phyloP scores from a whole-genome alignment of 2,888 invertebrate species.

The Drosophila suboccidentalis region DNA sequence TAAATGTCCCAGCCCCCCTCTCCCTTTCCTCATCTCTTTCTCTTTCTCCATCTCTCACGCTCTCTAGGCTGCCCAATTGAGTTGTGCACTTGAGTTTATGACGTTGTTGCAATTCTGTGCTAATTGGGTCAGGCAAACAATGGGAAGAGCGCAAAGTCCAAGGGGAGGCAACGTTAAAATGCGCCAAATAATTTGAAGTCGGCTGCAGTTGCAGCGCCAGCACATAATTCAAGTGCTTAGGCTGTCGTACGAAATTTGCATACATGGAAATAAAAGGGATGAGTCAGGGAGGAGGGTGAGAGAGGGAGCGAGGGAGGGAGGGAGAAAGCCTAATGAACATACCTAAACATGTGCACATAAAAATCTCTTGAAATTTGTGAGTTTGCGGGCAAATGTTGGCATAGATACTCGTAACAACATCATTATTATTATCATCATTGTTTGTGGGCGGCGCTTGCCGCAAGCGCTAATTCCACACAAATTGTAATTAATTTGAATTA shows the following conservation, averaged over 20 bases:
- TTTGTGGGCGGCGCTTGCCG: constrained; percentile 56
- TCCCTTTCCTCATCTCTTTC: background rate
- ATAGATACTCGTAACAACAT: constrained; percentile 21
- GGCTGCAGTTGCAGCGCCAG: constrained; percentile 21
- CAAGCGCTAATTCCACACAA: constrained; percentile 80
- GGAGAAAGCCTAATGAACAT: constrained; percentile 16
- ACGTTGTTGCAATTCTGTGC: constrained; percentile 63
- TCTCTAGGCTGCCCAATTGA: constrained; percentile 29
- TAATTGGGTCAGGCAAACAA: constrained; percentile 78
- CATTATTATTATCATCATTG: constrained; percentile 29
- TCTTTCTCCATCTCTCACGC: background rate
- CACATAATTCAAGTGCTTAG: constrained; percentile 44
- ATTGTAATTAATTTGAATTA: constrained; percentile 83
- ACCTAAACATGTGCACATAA: constrained; percentile 38
- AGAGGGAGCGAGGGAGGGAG: background rate
- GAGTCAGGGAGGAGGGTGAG: too few relatives aligned
- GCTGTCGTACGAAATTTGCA: constrained; percentile 39
- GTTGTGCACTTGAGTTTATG: constrained; percentile 73
- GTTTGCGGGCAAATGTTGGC: constrained; percentile 38
- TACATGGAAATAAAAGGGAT: constrained; percentile 28
- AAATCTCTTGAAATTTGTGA: constrained; percentile 53
- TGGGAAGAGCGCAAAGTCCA: constrained; percentile 19
- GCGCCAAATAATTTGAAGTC: constrained; percentile 51
- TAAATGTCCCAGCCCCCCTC: constrained; percentile 57
- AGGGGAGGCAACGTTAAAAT: constrained; percentile 21